Evolutionary conservation across 2,797 vertebrate species (phyloP), one percentile per base, ranked within the genome.

Genomic region (Bradypodion ventrale): DNA sequence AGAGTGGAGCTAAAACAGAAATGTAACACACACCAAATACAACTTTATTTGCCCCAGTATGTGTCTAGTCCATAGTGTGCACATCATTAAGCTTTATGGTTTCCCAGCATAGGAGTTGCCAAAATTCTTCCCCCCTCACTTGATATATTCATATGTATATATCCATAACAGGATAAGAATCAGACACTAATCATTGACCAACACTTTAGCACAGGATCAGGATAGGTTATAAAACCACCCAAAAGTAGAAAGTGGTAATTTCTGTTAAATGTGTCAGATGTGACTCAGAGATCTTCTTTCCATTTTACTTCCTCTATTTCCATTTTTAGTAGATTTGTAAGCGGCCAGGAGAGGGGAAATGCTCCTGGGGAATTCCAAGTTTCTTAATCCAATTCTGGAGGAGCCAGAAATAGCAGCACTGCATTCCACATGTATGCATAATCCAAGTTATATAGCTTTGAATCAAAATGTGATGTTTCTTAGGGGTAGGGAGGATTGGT

Each of bases 371-470:
- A 93, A 90, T 91, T 91, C 93, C 92, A 76, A 65, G 90, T 88
- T 91, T 75, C 85, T 92, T 91, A 87, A 87, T 85, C 75, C 63
- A 84, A 82, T 83, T 63, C 83, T 84, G 90, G 85, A 89, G 94
- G 91, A 89, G 92, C 90, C 87, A 94, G 91, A 89, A 94, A 92
- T 89, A 88, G 85, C 74, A 90, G 87, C 82, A 40, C 23, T 82
- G 84, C 91, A 94, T 92, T 90, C 91, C 94, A 92, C 78, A 60
- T 89, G 89, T 91, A 92, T 90, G 89, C 73, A 92, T 94, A 94
- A 93, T 93, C 92, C 90, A 92, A 92, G 88, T 91, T 78, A 82
- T 87, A 92, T 79, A 83, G 88, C 89, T 92, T 93, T 93, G 91
- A 94, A 90, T 93, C 92, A 91, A 89, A 86, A 79, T 89, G 89